Evolutionary conservation across 2,113 vertebrate genomes (phyloP).

Genomic region (Emydocephalus ijimae): DNA sequence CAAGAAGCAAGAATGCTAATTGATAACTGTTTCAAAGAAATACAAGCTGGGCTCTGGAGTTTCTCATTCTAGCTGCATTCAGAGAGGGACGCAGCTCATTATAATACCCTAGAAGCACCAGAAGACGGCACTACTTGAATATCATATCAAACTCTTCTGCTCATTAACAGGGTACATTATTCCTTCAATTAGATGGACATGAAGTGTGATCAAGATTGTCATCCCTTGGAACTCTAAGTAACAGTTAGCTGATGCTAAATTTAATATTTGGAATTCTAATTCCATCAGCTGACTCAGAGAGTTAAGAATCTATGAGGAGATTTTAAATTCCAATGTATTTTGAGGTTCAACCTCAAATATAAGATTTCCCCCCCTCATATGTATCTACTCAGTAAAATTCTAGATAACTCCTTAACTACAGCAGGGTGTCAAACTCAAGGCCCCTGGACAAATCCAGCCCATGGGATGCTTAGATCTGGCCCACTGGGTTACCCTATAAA

Average conservation of each 20-base stretch:
- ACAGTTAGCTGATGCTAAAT: background rate
- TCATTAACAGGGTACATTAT: background rate
- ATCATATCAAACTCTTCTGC: background rate
- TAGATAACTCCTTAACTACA: background rate
- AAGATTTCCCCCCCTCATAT: background rate
- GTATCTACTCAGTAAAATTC: background rate
- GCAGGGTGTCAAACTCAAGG: no score
- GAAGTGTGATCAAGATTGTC: background rate
- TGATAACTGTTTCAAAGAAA: conserved; percentile 43
- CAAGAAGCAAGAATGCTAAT: conserved; percentile 42
- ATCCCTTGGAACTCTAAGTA: background rate
- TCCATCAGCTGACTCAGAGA: background rate
- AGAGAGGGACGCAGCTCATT: background rate
- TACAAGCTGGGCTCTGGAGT: conserved; percentile 11
- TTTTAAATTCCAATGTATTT: background rate
- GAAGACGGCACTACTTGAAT: background rate
- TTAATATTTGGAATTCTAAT: background rate
- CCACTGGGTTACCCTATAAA: no score
- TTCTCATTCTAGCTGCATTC: background rate
- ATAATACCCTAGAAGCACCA: background rate
- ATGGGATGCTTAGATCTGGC: no score
- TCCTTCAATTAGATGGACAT: background rate
- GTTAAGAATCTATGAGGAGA: background rate
- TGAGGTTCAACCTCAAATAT: background rate
- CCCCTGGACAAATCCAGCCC: no score